A percentile compares a stretch with the other conserved stretches of the same genome.
These are phyloP conservation scores for Neodiprion fabricii DNA, from an alignment of 1,140 invertebrate species.

Conservation along the genomic window DNA sequence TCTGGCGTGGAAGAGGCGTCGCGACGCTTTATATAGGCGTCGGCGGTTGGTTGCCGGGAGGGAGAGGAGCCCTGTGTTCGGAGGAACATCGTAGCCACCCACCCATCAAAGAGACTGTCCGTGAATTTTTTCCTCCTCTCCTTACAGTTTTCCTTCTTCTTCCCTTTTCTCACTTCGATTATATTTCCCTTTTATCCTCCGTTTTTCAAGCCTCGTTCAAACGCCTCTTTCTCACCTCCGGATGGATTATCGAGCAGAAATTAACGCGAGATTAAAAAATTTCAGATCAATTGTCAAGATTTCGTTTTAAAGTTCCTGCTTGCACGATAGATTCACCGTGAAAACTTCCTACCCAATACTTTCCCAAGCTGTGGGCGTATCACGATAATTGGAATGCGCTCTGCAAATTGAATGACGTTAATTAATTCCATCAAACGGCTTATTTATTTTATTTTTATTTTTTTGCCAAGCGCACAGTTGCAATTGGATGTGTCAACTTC, in stretches of 20 bases:
- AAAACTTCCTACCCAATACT: no score
- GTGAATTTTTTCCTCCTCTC: not conserved
- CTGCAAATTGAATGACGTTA: not conserved
- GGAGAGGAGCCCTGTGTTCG: not conserved
- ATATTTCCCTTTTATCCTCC: no score
- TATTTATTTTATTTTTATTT: not conserved
- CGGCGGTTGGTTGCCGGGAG: not conserved
- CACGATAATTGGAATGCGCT: no score
- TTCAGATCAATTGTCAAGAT: no score
- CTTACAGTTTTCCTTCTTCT: not conserved
- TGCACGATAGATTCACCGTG: no score
- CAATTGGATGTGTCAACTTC: not conserved
- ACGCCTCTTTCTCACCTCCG: no score
- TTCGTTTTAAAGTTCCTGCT: no score
- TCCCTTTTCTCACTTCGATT: no score
- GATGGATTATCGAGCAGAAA: no score
- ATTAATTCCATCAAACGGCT: not conserved
- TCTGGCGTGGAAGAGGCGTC: conserved; percentile 21
- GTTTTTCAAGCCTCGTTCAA: no score
- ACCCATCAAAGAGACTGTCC: not conserved
- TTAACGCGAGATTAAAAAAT: no score
- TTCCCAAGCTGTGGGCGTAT: no score
- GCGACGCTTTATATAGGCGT: conserved; percentile 29
- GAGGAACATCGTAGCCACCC: not conserved
- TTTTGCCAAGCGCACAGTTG: not conserved